phyloP scores from a whole-genome alignment of 2,113 vertebrate genomes.

The Catharus minimus region DNA sequence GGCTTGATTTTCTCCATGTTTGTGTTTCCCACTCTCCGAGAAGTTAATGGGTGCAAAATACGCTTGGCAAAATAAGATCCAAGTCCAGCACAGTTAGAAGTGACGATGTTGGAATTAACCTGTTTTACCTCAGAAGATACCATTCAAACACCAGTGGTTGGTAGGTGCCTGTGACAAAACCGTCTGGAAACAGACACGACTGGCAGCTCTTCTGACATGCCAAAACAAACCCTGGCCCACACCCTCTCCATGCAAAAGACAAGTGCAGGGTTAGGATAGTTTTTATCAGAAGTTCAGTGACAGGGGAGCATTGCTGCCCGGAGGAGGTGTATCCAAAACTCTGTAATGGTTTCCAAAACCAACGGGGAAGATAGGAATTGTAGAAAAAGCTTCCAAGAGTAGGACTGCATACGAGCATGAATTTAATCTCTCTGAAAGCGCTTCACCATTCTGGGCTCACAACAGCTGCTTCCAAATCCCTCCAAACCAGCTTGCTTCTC shows the following conservation, averaged over 20 bases:
- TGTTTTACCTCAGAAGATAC: not conserved
- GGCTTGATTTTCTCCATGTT: not conserved
- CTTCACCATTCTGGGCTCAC: not conserved
- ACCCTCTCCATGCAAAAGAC: not conserved
- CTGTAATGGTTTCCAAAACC: not conserved
- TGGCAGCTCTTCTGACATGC: not conserved
- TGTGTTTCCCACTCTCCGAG: not conserved
- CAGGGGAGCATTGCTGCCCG: not conserved
- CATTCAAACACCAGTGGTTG: not conserved
- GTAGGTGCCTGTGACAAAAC: not conserved
- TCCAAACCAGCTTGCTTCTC: not conserved
- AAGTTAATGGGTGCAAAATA: not conserved
- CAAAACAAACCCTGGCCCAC: not conserved
- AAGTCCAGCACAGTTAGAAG: not conserved
- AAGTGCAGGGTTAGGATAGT: not conserved
- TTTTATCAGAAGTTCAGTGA: not conserved
- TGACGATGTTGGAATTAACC: not conserved
- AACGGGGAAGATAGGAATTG: not conserved
- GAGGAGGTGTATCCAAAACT: not conserved
- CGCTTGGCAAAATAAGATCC: not conserved
- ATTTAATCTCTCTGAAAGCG: not conserved
- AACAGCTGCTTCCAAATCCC: not conserved
- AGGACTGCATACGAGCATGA: not conserved
- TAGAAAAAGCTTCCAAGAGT: not conserved
- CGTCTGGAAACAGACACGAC: accelerated